A percentile compares a stretch with the other conserved stretches of the same genome.
phyloP scores from a whole-genome alignment of 1,140 invertebrate genomes.

The Tenebrio molitor region DNA sequence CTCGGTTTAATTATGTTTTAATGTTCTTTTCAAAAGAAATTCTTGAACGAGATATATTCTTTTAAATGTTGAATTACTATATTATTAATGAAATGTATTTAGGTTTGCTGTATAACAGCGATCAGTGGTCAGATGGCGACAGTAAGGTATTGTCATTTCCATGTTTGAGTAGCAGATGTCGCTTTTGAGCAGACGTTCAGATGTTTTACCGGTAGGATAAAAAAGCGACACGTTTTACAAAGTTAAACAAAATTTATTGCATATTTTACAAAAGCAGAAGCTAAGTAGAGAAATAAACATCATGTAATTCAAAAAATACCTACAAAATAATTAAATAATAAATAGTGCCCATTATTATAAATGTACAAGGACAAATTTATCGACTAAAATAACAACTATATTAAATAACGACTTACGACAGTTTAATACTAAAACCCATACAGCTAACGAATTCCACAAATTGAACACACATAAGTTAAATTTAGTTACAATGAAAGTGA shows the following conservation, averaged over 20 bases:
- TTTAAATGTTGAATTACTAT: no score
- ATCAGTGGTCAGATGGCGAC: no score
- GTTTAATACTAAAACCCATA: slow-evolving; percentile 14
- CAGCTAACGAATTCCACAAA: slow-evolving; percentile 23
- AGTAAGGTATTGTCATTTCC: no score
- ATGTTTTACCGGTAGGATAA: no score
- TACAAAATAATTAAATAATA: slow-evolving; percentile 16
- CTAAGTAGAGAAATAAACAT: slow-evolving; percentile 21
- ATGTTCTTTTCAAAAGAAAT: no score
- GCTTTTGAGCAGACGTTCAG: no score
- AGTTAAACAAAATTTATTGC: slow-evolving; percentile 47
- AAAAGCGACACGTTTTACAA: no score
- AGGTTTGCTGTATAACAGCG: no score
- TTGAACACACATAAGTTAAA: slow-evolving; percentile 30
- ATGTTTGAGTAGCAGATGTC: no score
- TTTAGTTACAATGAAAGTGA: slow-evolving; percentile 8
- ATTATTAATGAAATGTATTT: no score
- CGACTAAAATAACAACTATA: slow-evolving; percentile 35
- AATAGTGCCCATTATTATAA: slow-evolving; percentile 32
- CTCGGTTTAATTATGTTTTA: no score
- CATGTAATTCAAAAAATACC: slow-evolving; percentile 15
- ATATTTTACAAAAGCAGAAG: slow-evolving; percentile 41
- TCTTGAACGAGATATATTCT: no score
- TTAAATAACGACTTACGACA: slow-evolving; percentile 19
- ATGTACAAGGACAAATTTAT: slow-evolving; percentile 36